Evolutionary conservation across 23 tunicate species (phyloP), one percentile per base, ranked within the genome.

Genomic region (Clavelina lepadiformis): DNA sequence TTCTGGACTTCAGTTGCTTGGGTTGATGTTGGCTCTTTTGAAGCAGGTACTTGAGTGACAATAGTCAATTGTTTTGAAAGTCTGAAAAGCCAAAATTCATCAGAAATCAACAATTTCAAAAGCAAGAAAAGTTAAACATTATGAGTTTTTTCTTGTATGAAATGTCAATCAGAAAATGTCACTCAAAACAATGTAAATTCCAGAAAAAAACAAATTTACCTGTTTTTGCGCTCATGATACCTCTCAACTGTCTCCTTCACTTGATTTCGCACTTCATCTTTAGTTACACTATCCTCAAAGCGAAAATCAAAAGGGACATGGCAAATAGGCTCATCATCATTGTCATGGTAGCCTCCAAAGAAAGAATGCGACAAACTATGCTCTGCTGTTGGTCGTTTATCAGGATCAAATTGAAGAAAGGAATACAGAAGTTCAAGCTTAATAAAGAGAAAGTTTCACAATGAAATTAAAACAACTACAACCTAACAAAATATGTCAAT

Each of bases 241-340:
- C 52, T 44, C 20, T 57, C 44, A 2, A 89, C 76, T 19, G 71
- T 63, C 2, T 45, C 62, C 28, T 51, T 21, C 3, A 75, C 97
- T 71, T 89, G 82, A 19, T 72, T 49, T 2, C 70, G 35, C n/a
- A 89, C 97, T 33, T 69, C 79, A 7, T 56, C 66, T 25, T 72
- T 76, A 1, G 97, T 89, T n/a, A 73, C 73, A 47, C 79, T 75
- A 59, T 79, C 50, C 67, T 89, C 97, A 56, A 89, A 89, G 29
- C 82, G 75, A 57, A 89, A 89, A 72, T 89, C 89, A 72, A 89
- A 89, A 11, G 76, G 82, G 28, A 38, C 53, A 8, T 70, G 97
- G 46, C 97, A 89, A 25, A 51, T 51, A 18, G 97, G 97, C 53
- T 89, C 97, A 50, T 81, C 89, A 21, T 81, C 80, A n/a, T 51